phyloP scores from a whole-genome alignment of 2,888 invertebrate genomes.

The Caradrina kadenii region DNA sequence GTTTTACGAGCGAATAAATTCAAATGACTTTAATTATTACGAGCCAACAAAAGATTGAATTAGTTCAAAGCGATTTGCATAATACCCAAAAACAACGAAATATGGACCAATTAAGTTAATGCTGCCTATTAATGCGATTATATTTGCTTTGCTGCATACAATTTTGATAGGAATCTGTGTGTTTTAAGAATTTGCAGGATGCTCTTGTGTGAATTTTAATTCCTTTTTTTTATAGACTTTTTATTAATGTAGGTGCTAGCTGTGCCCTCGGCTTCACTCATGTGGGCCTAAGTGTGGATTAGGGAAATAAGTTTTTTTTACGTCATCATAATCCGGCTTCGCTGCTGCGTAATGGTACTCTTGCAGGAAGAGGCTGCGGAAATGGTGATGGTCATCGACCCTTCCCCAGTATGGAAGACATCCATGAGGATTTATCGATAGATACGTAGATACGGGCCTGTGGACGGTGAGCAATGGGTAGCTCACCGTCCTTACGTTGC shows the following conservation, averaged over 20 bases:
- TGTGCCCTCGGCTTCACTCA: too few relatives aligned
- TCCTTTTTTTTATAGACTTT: neutral
- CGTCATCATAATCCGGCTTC: too few relatives aligned
- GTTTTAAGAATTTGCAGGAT: conserved; percentile 17
- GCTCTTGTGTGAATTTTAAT: neutral
- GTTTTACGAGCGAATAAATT: conserved; percentile 73
- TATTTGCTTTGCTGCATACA: conserved; percentile 47
- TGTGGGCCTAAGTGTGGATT: too few relatives aligned
- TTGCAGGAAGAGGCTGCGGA: too few relatives aligned
- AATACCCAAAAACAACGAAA: conserved; percentile 64
- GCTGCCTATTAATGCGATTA: conserved; percentile 49
- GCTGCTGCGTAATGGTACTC: too few relatives aligned
- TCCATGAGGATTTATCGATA: too few relatives aligned
- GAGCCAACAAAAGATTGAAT: conserved; percentile 74
- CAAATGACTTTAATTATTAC: conserved; percentile 74
- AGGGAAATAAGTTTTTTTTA: too few relatives aligned
- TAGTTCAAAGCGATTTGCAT: conserved; percentile 72
- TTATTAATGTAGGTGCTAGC: neutral
- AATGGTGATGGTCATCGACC: too few relatives aligned
- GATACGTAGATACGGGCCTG: too few relatives aligned
- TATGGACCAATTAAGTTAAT: conserved; percentile 62
- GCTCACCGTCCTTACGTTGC: too few relatives aligned
- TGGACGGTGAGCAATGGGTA: too few relatives aligned
- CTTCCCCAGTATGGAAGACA: too few relatives aligned
- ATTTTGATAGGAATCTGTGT: conserved; percentile 36